Evolutionary conservation across 1,140 invertebrate genomes (phyloP), one percentile per base, ranked within the genome.

Genomic region (Caerostris extrusa): DNA sequence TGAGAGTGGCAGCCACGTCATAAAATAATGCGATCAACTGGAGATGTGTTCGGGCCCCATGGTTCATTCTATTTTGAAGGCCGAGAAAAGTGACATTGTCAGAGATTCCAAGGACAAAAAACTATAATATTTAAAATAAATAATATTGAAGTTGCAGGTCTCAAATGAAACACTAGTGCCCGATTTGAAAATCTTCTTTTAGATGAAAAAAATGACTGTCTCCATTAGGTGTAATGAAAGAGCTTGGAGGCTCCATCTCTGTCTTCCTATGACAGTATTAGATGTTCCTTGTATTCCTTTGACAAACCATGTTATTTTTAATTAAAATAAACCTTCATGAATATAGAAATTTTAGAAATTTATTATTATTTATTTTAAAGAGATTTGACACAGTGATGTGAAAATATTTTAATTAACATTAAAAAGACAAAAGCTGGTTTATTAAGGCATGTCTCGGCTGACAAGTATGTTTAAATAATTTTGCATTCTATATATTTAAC

Each of bases 41-140:
- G 98, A 81, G 98, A 98, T 95, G 92, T 97, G 85, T 97, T 94
- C 86, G 69, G 95, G 14, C 81, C 94, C n/a, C 95, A 96, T 58
- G 96, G 96, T 7, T 96, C 95, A 83, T 96, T 98, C n/a, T 97
- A 97, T 95, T 98, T 97, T 95, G 96, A 97, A 95, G 97, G 97
- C 12, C 96, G 98, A 89, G 96, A 95, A 94, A 97, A 98, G n/a
- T 96, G 96, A 97, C 94, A 95, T 97, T 67, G 96, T 98, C n/a
- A 98, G 98, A 96, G n/a, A n/a, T 96, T 97, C 95, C 97, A 97
- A 96, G 98, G 98, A 3, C 96, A 97, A 94, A 97, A 97, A 96
- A 95, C 98, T 19, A 96, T 97, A 95, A 95, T 98, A 57, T 95
- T 96, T 57, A 95, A 96, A 86, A 96, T 98, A 81, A 97, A 98